Conservation (phyloP, 1,140 invertebrate genomes). For the Metaphire vulgaris region DNA sequence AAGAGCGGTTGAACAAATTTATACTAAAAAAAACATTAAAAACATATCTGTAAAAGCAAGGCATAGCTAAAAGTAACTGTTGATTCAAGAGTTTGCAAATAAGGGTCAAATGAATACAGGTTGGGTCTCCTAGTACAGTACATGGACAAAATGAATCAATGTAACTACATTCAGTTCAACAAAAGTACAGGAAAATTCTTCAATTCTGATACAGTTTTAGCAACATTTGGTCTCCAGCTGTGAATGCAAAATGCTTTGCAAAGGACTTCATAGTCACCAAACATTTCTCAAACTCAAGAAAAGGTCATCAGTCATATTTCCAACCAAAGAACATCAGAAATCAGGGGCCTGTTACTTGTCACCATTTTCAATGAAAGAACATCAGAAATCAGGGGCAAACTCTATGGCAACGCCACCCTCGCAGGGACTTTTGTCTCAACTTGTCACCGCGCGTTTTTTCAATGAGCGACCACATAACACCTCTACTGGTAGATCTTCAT, state of each 20-base stretch:
- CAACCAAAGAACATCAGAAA: neutral
- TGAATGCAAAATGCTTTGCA: no score
- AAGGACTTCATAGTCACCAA: no score
- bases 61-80: neutral
- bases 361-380: no score
- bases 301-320: neutral
- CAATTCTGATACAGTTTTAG: neutral
- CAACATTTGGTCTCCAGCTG: no score
- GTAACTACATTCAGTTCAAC: neutral
- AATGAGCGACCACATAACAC: no score
- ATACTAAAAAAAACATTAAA: conserved; percentile 58
- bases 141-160: conserved; percentile 26
- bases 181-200: neutral
- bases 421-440: no score
- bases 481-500: no score
- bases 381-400: no score
- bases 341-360: no score
- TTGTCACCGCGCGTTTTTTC: no score
- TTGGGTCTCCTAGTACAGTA: conserved; percentile 27
- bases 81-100: neutral
- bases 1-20: conserved; percentile 70
- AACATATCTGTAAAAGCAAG: conserved; percentile 14
- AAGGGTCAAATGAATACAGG: conserved; percentile 23
- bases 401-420: no score
- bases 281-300: neutral